Evolutionary conservation across 2,797 vertebrate genomes (phyloP).

Genomic region (Galago senegalensis): DNA sequence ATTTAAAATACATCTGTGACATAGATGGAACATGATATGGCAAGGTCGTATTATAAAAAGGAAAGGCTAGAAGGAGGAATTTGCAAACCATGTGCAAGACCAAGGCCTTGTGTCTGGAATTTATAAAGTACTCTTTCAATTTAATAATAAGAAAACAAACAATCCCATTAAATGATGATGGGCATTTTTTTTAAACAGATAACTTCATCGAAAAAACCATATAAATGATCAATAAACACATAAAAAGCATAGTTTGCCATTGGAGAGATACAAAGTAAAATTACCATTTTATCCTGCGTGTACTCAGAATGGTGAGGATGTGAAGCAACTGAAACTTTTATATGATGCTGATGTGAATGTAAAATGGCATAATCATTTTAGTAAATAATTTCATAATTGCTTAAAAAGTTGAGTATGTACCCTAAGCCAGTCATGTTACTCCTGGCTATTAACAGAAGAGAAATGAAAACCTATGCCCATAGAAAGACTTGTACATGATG

Average conservation of each 20-base stretch:
- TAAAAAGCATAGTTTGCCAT: slow-evolving; percentile 11
- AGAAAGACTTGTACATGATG: background rate
- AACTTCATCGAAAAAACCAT: background rate
- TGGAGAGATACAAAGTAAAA: slow-evolving; percentile 4
- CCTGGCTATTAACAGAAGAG: slow-evolving; percentile 4
- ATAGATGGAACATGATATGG: background rate
- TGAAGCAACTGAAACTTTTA: background rate
- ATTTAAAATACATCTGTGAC: background rate
- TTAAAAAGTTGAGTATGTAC: background rate
- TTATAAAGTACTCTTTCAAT: background rate
- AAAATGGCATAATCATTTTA: background rate
- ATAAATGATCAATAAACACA: background rate
- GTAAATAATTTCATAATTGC: background rate
- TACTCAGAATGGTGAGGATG: background rate
- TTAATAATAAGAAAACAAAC: background rate
- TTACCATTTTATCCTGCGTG: background rate
- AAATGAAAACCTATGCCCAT: background rate
- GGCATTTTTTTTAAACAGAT: background rate
- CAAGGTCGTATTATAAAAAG: background rate
- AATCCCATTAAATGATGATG: background rate
- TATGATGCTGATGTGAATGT: background rate
- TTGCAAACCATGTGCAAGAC: background rate
- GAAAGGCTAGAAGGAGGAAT: background rate
- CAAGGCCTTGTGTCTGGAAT: background rate
- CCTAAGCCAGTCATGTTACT: background rate